Base-by-base conservation (phyloP, 2,113 vertebrate species). In the Geococcyx californianus region DNA sequence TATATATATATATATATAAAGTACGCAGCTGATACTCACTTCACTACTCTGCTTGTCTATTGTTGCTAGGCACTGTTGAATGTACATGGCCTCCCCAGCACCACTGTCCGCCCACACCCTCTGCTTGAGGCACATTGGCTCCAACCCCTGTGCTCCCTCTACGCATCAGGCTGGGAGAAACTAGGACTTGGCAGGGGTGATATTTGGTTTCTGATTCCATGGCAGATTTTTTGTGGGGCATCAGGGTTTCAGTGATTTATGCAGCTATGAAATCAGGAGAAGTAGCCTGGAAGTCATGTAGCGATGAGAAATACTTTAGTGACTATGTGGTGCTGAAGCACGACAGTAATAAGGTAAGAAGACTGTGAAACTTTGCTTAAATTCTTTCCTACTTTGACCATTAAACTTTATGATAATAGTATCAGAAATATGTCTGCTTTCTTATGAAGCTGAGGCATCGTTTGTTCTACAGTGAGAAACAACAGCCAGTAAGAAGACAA, bases 271-370 rank as follows among this genome's bases (percentile, higher is more conserved):
- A 87, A 83, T 25, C 58, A 19, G 62, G 73, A 90, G 70, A 84
- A 86, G 54, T 38, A 78, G 44, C 73, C 93, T 92, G 91, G 84
- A 82, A 89, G 84, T 84, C 60, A 84, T 29, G 55, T 72, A 74
- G 58, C 3, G 21, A 31, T 72, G 78, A 89, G 44, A 75, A 93
- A 90, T 79, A 66, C 25, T 79, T 66, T n/a, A 31, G 83, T 67
- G 44, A 69, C 54, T 78, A 31, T 66, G 16, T 21, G 23, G 31
- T 86, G 52, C 58, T 78, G 68, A 89, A 75, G 38, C 34, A 62
- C 34, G 54, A 9, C 16, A 31, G 11, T 66, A 63, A 86, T 74
- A 38, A 64, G 40, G 76, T 75, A 83, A 64, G 16, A 55, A 72
- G 85, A 21, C 79, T 74, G 23, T 36, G 54, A 69, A 73, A 45